Conservation (phyloP, 2,797 vertebrate species). For the Columba guinea region DNA sequence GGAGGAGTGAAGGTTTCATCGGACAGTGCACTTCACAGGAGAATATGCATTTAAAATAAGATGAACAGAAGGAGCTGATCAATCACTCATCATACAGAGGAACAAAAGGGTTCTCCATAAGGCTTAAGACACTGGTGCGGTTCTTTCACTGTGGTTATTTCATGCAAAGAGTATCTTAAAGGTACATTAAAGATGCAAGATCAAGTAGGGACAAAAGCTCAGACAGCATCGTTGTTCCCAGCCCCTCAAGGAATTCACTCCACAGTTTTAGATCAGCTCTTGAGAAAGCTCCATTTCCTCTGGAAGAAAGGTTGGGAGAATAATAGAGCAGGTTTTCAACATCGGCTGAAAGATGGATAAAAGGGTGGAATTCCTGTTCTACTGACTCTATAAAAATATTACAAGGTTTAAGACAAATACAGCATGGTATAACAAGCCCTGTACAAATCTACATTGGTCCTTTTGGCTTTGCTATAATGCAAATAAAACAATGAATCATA, state of each 20-base stretch:
- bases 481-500: not conserved
- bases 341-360: not conserved
- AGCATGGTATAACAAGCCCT: not conserved
- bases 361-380: not conserved
- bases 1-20: not conserved
- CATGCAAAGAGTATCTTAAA: not conserved
- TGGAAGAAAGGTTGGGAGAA: not conserved
- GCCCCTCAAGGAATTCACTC: not conserved
- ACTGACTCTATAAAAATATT: not conserved
- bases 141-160: not conserved
- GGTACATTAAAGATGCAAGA: not conserved
- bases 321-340: not conserved
- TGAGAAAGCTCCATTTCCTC: not conserved
- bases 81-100: not conserved
- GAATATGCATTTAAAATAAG: not conserved
- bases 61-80: not conserved
- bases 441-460: not conserved
- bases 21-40: not conserved
- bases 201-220: not conserved
- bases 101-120: not conserved
- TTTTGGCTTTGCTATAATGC: not conserved
- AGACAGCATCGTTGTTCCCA: not conserved
- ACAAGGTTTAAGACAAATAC: not conserved
- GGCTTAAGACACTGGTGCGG: not conserved
- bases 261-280: not conserved